Evolutionary conservation across 2,888 invertebrate genomes (phyloP), one percentile per base, ranked within the genome.

Genomic region (Macrophya alboannulata): DNA sequence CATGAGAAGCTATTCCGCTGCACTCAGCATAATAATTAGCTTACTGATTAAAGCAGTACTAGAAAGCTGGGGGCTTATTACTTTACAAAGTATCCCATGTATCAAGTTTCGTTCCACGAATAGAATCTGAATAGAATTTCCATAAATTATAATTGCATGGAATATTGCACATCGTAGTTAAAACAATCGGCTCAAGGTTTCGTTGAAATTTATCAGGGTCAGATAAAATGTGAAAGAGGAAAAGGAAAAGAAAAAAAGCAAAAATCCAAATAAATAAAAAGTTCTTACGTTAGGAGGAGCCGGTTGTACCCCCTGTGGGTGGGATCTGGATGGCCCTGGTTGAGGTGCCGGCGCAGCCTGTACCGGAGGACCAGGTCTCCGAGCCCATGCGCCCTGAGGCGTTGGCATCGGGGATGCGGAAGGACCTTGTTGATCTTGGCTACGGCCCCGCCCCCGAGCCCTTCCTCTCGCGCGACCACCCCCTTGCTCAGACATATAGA

Each of bases 401-500:
- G 86, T 81, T n/a, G 59, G 65, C 43, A 77, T 21, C 17, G 87
- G 76, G 4, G 45, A 31, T 9, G 55, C 10, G 3, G n/a, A 48
- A 1, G 48, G 68, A 17, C 86, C 87, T n/a, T 87, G 43, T 10
- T 15, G 15, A 0, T 65, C 45, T 8, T 8, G 65, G 21, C 17
- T 43, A 21, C 92, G 90, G 86, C 89, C 94, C 71, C 88, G 92
- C 76, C 88, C 94, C 84, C 88, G 90, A 3, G 92, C 93, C 65
- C 91, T 88, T 4, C 81, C 93, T 31, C 31, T 31, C 3, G 92
- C 93, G 62, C 91, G n/a, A n/a, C n/a, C 88, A 0, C 81, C 93
- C 59, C 81, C 43, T 62, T 81, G 81, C 0, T 62, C 62, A 9
- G 81, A 17, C 81, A 81, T 81, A 2, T 12, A 6, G 37, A 31